Evolutionary conservation across 1,140 invertebrate genomes (phyloP), one percentile per base, ranked within the genome.

Genomic region (Drosophila teissieri): DNA sequence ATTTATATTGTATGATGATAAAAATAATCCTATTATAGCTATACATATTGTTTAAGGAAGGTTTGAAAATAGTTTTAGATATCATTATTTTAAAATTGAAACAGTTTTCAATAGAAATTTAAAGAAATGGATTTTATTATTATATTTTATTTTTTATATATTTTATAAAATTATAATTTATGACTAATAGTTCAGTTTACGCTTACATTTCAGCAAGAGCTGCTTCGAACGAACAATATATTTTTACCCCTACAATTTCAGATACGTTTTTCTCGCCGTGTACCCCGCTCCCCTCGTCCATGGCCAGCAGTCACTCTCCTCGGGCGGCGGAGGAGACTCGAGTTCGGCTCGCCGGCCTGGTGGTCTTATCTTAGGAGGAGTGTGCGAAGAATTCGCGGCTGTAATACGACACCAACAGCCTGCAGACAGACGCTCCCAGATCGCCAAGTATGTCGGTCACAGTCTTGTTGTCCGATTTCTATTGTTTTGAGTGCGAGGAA

Each of bases 341-440:
- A 15, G 51, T 49, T 37, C 39, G 34, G 22, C 49, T 56, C 34
- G 45, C 57, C 27, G 55, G 49, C 37, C 55, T 72, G 73, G 39
- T 62, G 68, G 73, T 56, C 80, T 84, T 83, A 83, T 83, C 80
- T 84, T 72, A 58, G 78, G 61, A 84, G 69, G 61, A 76, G 65
- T 76, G 60, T 72, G 52, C 52, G 64, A 42, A n/a, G 67, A 72
- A 75, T 67, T 63, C 61, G 76, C 81, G 54, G 52, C 64, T 84
- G 75, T 72, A 79, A 79, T 54, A 57, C 56, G 46, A 62, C 58
- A 39, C 46, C 67, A 56, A 67, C 64, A 70, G 22, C 63, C 60
- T 73, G 54, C 80, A 84, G 80, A 84, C 70, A 69, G 65, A 83
- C 60, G 62, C 65, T 53, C 64, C 27, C 36, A 68, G 80, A 83